Conservation (phyloP, 1,140 invertebrate genomes). For the Rhagoletis zephyria region DNA sequence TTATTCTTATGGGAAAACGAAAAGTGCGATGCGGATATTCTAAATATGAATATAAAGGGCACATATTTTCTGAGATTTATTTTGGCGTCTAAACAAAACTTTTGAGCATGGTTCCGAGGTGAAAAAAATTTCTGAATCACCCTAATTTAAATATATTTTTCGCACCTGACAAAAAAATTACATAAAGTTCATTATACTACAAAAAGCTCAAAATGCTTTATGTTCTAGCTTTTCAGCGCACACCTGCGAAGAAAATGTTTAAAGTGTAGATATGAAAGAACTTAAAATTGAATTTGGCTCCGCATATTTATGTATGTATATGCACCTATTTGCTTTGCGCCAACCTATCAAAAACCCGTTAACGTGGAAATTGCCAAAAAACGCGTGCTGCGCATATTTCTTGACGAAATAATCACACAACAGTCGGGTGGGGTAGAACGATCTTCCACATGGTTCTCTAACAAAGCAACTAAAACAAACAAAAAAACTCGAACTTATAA, state of each 20-base stretch:
- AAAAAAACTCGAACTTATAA: background rate
- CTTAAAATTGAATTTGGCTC: background rate
- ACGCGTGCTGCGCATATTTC: slow-evolving; percentile 34
- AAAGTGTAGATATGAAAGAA: background rate
- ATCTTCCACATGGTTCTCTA: background rate
- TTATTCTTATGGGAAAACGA: too few relatives aligned
- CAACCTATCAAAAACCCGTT: background rate
- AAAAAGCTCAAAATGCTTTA: background rate
- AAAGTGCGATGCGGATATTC: too few relatives aligned
- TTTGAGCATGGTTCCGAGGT: too few relatives aligned
- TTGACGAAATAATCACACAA: background rate
- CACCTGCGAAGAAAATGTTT: slow-evolving; percentile 31
- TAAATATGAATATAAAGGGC: too few relatives aligned
- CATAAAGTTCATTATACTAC: slow-evolving; percentile 45
- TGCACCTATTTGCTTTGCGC: background rate
- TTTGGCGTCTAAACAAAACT: too few relatives aligned
- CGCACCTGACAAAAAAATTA: slow-evolving; percentile 38
- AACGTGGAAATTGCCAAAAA: slow-evolving; percentile 1
- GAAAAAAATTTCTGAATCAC: background rate
- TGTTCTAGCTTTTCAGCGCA: background rate
- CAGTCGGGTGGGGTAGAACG: too few relatives aligned
- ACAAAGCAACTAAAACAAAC: background rate
- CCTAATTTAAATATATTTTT: background rate
- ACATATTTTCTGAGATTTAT: too few relatives aligned
- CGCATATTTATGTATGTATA: background rate